Evolutionary conservation across 2,113 vertebrate genomes (phyloP), one percentile per base, ranked within the genome.

Genomic region (Hucho hucho): DNA sequence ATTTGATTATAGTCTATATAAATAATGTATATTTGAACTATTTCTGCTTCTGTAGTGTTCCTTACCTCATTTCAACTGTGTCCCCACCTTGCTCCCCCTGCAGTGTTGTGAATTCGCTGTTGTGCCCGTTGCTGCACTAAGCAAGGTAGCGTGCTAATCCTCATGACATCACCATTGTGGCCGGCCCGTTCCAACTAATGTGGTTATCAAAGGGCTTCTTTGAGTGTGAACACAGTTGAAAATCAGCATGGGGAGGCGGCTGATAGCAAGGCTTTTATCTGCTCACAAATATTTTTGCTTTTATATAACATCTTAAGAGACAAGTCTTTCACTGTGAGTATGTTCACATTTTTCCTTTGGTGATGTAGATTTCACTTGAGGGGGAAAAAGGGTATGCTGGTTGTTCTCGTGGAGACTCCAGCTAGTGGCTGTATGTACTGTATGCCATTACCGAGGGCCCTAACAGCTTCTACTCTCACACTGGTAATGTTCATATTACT

Each of bases 121-220:
- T 85, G 75, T 90, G 78, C 80, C 87, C 69, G 68, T 73, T 9
- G 64, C 87, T 76, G 76, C 79, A 76, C 81, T 84, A 86, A 75
- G 85, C 81, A 89, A 92, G 89, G 87, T 90, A 87, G 78, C 87
- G 76, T 87, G 88, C 87, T 89, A 92, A 92, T 89, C 90, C 85
- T 87, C 80, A 88, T 89, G 88, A 91, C 90, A 91, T 91, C 84
- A 87, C 84, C 81, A 90, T 86, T 92, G 87, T 91, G 88, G 86
- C 87, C 78, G 32, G 81, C 83, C 85, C 69, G 90, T 91, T 91
- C 88, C 87, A 68, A 85, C 82, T 91, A 93, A 92, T 83, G 81
- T 73, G 83, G 88, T 92, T 92, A 91, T 91, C 86, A 92, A 91
- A 89, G 84, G 83, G 68, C 76, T 76, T 81, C 87, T 89, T 90